phyloP scores from a whole-genome alignment of 2,797 vertebrate genomes.

The Leuciscus waleckii region DNA sequence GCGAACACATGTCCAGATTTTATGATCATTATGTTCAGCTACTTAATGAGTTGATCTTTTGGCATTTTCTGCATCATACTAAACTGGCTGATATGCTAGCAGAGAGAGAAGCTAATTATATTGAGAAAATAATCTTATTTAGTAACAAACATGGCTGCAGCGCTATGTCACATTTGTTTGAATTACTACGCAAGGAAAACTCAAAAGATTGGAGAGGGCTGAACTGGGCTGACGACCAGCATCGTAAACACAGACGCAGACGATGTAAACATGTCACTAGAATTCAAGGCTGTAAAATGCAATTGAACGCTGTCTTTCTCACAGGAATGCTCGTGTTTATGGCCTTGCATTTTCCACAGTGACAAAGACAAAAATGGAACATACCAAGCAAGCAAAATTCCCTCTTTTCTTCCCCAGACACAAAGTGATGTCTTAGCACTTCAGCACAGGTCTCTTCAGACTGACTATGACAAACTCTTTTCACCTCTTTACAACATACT shows the following conservation, averaged over 20 bases:
- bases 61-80: slow-evolving; percentile 60
- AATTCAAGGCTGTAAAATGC: slow-evolving; percentile 24
- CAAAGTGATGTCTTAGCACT: slow-evolving; percentile 6
- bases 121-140: slow-evolving; percentile 58
- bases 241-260: slow-evolving; percentile 37
- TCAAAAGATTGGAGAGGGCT: slow-evolving; percentile 28
- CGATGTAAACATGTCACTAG: slow-evolving; percentile 38
- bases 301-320: slow-evolving; percentile 33
- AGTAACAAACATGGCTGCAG: slow-evolving; percentile 53
- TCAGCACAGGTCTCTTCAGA: slow-evolving; percentile 11
- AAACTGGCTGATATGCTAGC: slow-evolving; percentile 55
- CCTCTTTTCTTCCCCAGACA: slow-evolving; percentile 19
- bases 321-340: slow-evolving; percentile 33
- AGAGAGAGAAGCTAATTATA: slow-evolving; percentile 64
- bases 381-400: slow-evolving; percentile 24
- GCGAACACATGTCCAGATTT: slow-evolving; percentile 69
- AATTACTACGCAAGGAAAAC: slow-evolving; percentile 47
- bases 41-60: slow-evolving; percentile 70
- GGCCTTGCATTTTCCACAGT: slow-evolving; percentile 20
- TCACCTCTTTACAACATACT: slow-evolving; percentile 26
- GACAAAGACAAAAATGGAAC: slow-evolving; percentile 23
- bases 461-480: neutral
- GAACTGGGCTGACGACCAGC: slow-evolving; percentile 17
- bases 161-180: slow-evolving; percentile 53
- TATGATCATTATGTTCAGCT: slow-evolving; percentile 69